These are phyloP conservation scores for Gambusia affinis DNA, from an alignment of 2,113 vertebrate genomes.

Conservation along the genomic window DNA sequence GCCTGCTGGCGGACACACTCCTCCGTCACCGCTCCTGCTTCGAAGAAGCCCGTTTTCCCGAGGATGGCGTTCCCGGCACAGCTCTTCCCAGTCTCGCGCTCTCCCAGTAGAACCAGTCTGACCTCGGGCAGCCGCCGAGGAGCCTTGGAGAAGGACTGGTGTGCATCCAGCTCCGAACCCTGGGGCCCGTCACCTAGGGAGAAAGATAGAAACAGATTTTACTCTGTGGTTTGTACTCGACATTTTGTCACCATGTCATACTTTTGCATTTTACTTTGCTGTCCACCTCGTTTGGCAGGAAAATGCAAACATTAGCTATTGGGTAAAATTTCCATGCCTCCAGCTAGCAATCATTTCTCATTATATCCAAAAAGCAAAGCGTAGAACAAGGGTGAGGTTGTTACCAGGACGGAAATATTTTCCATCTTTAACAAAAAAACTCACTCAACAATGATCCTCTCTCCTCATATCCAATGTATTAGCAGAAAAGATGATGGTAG, in stretches of 20 bases:
- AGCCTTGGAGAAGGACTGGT: slow-evolving; percentile 68
- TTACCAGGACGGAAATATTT: no score
- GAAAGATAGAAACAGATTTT: neutral
- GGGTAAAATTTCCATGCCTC: no score
- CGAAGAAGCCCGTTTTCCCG: slow-evolving; percentile 51
- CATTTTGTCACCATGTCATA: neutral
- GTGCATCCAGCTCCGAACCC: slow-evolving; percentile 59
- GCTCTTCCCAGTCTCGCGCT: slow-evolving; percentile 81
- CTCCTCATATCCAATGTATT: no score
- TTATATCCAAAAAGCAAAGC: no score
- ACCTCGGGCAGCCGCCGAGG: slow-evolving; percentile 70
- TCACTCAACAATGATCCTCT: no score
- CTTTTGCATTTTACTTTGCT: neutral
- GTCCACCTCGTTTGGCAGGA: no score
- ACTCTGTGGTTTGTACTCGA: neutral
- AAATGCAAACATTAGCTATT: no score
- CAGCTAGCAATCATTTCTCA: no score
- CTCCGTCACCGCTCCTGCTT: slow-evolving; percentile 62
- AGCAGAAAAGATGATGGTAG: no score
- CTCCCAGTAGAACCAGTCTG: slow-evolving; percentile 76
- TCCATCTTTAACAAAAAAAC: no score
- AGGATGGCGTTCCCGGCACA: slow-evolving; percentile 75
- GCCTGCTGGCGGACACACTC: slow-evolving; percentile 73
- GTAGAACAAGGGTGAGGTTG: no score
- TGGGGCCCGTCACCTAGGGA: slow-evolving; percentile 62